phyloP scores from a whole-genome alignment of 2,113 vertebrate species.

The Jaculus jaculus region DNA sequence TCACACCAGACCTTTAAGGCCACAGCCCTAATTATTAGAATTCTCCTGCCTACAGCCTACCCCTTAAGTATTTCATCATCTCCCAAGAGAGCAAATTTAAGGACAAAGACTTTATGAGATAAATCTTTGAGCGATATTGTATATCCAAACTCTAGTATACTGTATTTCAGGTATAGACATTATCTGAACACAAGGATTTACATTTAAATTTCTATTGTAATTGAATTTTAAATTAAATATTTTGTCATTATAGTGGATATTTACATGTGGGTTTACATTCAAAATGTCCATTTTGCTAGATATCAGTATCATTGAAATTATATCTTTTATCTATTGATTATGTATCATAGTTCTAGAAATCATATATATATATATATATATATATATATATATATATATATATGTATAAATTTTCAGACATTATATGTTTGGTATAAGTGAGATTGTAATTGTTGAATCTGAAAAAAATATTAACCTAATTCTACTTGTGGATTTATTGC shows the following conservation, averaged over 20 bases:
- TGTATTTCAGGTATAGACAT: background rate
- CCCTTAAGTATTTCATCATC: background rate
- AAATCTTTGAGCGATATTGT: background rate
- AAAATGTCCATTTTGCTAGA: background rate
- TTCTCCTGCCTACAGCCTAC: no score
- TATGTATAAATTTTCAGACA: background rate
- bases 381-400: background rate
- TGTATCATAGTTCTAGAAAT: background rate
- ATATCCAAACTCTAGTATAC: background rate
- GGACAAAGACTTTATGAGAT: background rate
- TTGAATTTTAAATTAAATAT: background rate
- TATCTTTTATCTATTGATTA: background rate
- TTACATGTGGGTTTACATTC: background rate
- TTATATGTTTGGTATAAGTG: background rate
- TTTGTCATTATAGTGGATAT: background rate
- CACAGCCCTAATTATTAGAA: no score
- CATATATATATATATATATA: no score
- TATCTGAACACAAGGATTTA: background rate
- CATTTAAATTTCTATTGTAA: background rate
- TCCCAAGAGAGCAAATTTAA: background rate
- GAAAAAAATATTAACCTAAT: background rate
- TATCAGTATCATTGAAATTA: background rate
- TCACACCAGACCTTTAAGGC: no score
- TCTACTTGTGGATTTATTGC: background rate
- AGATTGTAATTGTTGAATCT: background rate